phyloP scores from a whole-genome alignment of 2,888 invertebrate genomes.

The Apodemia hepburni region DNA sequence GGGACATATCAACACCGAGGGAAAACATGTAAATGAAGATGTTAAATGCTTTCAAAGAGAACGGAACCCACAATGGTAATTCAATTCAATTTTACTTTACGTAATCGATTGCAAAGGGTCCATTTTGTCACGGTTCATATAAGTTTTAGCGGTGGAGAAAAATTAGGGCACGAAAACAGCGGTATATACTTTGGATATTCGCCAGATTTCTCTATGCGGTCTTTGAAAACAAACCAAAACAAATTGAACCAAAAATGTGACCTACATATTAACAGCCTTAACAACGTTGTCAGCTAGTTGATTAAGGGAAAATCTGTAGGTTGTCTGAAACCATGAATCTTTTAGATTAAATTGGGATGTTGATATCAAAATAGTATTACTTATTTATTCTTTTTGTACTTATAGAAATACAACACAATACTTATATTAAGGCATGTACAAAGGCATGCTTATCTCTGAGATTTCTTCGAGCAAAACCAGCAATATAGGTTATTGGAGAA shows the following conservation, averaged over 20 bases:
- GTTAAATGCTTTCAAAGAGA: no score
- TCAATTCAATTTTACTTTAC: not conserved
- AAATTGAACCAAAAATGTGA: slow-evolving; percentile 37
- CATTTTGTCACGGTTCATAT: slow-evolving; percentile 47
- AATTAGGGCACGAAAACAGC: slow-evolving; percentile 62
- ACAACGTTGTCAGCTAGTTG: not conserved
- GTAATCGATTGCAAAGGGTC: slow-evolving; percentile 14
- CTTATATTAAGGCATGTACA: no score
- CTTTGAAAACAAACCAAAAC: slow-evolving; percentile 54
- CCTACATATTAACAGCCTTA: slow-evolving; percentile 22
- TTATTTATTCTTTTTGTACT: no score
- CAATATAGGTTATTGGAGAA: no score
- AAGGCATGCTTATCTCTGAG: no score
- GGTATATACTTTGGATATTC: slow-evolving; percentile 54
- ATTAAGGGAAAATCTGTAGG: not conserved
- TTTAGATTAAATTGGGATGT: no score
- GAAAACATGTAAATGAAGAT: no score
- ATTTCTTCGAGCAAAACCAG: no score
- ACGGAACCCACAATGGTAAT: no score
- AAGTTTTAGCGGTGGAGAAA: slow-evolving; percentile 52
- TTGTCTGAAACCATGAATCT: not conserved
- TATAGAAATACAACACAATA: no score
- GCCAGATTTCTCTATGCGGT: slow-evolving; percentile 53
- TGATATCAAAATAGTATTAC: no score
- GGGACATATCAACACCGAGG: no score